Base-by-base conservation (phyloP, 2,113 vertebrate species). In the Carlito syrichta region DNA sequence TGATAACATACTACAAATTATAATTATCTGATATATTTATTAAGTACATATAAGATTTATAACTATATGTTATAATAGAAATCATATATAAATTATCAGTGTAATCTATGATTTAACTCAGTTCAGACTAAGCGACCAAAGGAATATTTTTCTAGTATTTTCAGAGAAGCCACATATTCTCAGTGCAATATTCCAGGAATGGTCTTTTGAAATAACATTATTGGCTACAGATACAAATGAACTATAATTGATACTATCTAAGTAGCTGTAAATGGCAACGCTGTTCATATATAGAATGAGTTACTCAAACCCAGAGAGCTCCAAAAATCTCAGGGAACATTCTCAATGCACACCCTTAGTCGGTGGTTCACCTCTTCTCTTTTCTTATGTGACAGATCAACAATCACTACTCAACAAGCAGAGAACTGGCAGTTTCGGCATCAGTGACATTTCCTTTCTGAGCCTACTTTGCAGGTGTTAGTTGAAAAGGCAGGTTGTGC, bases 401-500 rank as follows among this genome's bases (percentile, higher is more conserved):
- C 45, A 45, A 27, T 73, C 38, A 19, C 62, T 40, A 88, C 52
- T 45, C 13, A 23, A 78, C 16, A 0, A 5, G 90, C 86, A 58
- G 2, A 9, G 79, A 77, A 0, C 56, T 23, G 91, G 38, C 74
- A 1, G 1, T 69, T 79, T 95, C 69, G 32, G 92, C 58, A 5
- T 40, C 78, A 10, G 27, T 7, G 3, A 73, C 19, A 48, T 50
- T 54, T 94, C 58, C 60, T 95, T 92, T 66, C 92, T 7, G 54
- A 86, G 62, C 11, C 92, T 63, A 14, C 81, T 76, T 83, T 79
- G 82, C 92, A 66, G 56, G 86, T 50, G 74, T 58, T 78, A 78
- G 73, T 92, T 79, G 11, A 0, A 95, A 78, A 95, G 92, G 87
- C 96, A 95, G 92, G 90, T 93, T 91, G 69, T 94, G 92, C 86